Evolutionary conservation across 2,113 vertebrate species (phyloP), one percentile per base, ranked within the genome.

Genomic region (Trichomycterus rosablanca): DNA sequence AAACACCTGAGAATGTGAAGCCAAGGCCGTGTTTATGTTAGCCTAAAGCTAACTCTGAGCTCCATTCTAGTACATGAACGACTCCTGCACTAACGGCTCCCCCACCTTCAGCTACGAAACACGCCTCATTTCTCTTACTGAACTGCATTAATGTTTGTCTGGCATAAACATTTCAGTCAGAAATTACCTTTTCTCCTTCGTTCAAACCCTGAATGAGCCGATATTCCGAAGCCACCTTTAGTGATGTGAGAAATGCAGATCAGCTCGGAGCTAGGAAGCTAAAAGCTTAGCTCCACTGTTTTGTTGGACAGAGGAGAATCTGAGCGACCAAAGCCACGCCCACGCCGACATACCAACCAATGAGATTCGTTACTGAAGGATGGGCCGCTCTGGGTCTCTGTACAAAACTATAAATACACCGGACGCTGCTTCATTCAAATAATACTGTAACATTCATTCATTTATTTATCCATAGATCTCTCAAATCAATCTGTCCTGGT

Each of bases 271-370:
- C 46, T 59, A 30, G 7, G n/a, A n/a, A n/a, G 55, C 32, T 49
- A 51, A 40, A 18, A 3, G 2, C 28, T 12, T 55, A 53, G 43
- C 50, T 24, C 22, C 22, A 51, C 35, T 70, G 51, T 70, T 70
- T 70, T 70, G 74, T 72, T 60, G 58, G 53, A 46, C 52, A 68
- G 64, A 69, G 76, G 74, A 10, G 54, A 71, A 44, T 44, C 45
- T 45, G 32, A 40, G 1, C 32, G 39, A 16, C 1, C 18, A 26
- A 61, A 65, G 49, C 39, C 37, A 62, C 69, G 58, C 71, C 76
- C 44, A 59, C 24, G 26, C 5, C n/a, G n/a, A 52, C 44, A 65
- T 24, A 9, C 7, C 37, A 48, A 26, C 68, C 62, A 54, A 44
- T 37, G n/a, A 22, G 50, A 45, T 26, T 18, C 3, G 12, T 10